These are phyloP conservation scores for Caenorhabditis japonica DNA, from an alignment of 2,888 invertebrate genomes.

Conservation along the genomic window DNA sequence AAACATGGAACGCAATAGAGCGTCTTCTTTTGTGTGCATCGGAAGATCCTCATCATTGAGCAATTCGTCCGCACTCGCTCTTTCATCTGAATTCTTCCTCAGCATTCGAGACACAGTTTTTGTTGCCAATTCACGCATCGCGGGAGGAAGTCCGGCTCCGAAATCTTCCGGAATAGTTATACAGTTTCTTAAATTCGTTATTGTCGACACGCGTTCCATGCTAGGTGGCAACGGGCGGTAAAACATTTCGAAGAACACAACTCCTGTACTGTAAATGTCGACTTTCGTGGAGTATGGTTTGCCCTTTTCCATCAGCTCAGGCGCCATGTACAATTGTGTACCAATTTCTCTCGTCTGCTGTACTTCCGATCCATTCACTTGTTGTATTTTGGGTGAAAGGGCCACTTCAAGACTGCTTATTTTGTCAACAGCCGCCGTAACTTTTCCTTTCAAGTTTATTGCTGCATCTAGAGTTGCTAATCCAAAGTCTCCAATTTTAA, in stretches of 20 bases:
- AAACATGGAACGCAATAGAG: slow-evolving; percentile 25
- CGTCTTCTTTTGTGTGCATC: slow-evolving; percentile 63
- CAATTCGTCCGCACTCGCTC: slow-evolving; percentile 64
- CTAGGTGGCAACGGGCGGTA: slow-evolving; percentile 87
- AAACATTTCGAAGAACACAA: slow-evolving; percentile 85
- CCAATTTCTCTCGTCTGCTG: slow-evolving; percentile 83
- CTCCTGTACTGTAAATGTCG: slow-evolving; percentile 82
- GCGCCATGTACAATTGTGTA: slow-evolving; percentile 93
- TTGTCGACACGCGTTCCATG: slow-evolving; percentile 86
- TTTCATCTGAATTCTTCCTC: slow-evolving; percentile 49
- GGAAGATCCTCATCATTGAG: slow-evolving; percentile 66
- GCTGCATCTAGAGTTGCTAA: slow-evolving; percentile 81
- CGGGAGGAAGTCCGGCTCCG: not conserved
- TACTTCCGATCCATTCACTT: not conserved
- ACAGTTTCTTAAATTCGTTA: slow-evolving; percentile 14
- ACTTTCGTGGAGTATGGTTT: slow-evolving; percentile 79
- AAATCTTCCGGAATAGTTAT: slow-evolving; percentile 24
- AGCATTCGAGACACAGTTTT: slow-evolving; percentile 64
- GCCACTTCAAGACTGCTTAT: slow-evolving; percentile 23
- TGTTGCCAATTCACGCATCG: slow-evolving; percentile 30
- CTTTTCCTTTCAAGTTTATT: slow-evolving; percentile 9
- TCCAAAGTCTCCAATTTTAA: slow-evolving; percentile 98
- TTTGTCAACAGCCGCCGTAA: not conserved
- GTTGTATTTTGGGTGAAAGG: not conserved
- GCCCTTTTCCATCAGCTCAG: slow-evolving; percentile 83